A percentile compares a stretch with the other conserved stretches of the same genome.
phyloP scores from a whole-genome alignment of 2,113 vertebrate genomes.

The Seriola quinqueradiata region DNA sequence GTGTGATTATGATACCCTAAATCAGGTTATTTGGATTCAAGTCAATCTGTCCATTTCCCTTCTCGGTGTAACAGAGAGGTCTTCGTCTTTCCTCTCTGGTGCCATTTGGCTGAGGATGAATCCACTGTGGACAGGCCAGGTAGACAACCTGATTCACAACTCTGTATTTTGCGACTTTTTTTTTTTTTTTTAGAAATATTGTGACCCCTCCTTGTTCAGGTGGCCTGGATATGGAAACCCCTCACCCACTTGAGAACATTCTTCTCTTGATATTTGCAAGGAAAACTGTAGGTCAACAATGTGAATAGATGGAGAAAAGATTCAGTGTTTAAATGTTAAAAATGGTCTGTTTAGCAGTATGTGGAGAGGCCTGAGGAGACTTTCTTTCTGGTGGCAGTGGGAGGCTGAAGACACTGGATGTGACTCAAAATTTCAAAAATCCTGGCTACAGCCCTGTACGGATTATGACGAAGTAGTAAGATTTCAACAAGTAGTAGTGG shows the following conservation, averaged over 20 bases:
- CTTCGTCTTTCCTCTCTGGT: slow-evolving; percentile 19
- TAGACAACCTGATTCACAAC: slow-evolving; percentile 11
- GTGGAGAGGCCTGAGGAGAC: no score
- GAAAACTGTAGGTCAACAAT: no score
- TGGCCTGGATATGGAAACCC: not conserved
- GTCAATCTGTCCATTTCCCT: slow-evolving; percentile 79
- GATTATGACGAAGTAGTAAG: not conserved
- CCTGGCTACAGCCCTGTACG: not conserved
- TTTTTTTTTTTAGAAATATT: slow-evolving; percentile 1
- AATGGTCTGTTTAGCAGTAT: no score
- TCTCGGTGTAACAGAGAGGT: slow-evolving; percentile 56
- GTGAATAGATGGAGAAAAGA: no score
- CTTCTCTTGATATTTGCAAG: not conserved
- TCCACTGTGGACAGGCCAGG: not conserved
- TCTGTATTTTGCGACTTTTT: not conserved
- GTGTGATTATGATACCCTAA: slow-evolving; percentile 73
- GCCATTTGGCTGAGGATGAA: slow-evolving; percentile 55
- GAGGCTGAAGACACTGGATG: no score
- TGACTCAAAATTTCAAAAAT: not conserved
- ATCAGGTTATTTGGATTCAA: slow-evolving; percentile 81
- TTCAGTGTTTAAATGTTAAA: no score
- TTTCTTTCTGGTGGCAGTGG: no score
- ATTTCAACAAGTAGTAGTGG: not conserved
- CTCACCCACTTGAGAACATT: not conserved
- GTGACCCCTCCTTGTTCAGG: slow-evolving; percentile 10